A percentile compares a stretch with the other conserved stretches of the same genome.
These are phyloP conservation scores for Narcine bancroftii DNA, from an alignment of 2,113 vertebrate species.

Conservation along the genomic window DNA sequence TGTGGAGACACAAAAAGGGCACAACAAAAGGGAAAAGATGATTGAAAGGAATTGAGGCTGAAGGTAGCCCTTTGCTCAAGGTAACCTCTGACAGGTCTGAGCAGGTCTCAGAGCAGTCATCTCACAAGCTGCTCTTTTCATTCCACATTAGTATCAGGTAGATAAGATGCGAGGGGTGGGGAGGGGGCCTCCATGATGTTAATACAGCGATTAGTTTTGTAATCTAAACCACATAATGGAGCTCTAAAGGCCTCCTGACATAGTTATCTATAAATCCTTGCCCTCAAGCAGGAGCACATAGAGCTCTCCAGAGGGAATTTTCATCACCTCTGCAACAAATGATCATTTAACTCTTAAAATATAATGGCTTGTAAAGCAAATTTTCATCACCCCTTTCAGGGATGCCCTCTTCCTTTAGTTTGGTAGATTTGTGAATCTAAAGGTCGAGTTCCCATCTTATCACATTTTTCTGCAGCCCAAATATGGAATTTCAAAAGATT, in stretches of 20 bases:
- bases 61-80: not conserved
- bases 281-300: not conserved
- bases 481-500: not conserved
- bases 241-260: constrained; percentile 14
- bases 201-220: constrained; percentile 37
- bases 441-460: not conserved
- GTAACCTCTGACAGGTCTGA: constrained; percentile 26
- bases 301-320: not conserved
- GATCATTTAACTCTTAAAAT: constrained; percentile 28
- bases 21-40: constrained; percentile 22
- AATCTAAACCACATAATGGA: constrained; percentile 19
- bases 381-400: not conserved
- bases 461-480: not conserved
- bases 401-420: not conserved
- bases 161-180: not conserved
- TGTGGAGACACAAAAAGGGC: constrained; percentile 4
- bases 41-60: not conserved
- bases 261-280: constrained; percentile 24
- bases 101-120: not conserved
- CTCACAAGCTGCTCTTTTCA: constrained; percentile 30
- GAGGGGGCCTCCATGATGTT: constrained; percentile 26
- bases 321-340: not conserved
- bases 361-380: not conserved
- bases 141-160: constrained; percentile 33
- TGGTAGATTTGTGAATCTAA: not conserved